These are phyloP conservation scores for Nomada fucata DNA, from an alignment of 2,888 invertebrate genomes.

Conservation along the genomic window DNA sequence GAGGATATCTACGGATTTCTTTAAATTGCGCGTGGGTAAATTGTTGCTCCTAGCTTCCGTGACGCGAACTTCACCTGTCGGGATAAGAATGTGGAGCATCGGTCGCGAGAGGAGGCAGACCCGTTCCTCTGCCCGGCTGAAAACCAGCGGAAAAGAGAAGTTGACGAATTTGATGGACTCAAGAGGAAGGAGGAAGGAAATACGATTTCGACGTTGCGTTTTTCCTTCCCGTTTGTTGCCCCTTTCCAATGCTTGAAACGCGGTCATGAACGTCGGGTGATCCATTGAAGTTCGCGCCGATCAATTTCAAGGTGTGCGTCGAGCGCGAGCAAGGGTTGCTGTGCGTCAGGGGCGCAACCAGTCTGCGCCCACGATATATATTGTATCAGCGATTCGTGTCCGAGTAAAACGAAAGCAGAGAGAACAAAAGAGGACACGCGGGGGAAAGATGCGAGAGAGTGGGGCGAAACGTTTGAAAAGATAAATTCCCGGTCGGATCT, in stretches of 20 bases:
- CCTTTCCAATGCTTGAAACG: background rate
- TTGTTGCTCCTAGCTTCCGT: slow-evolving; percentile 1
- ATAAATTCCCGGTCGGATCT: slow-evolving; percentile 47
- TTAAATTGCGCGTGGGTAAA: background rate
- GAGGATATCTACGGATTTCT: no score
- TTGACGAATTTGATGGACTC: background rate
- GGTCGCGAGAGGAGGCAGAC: slow-evolving; percentile 51
- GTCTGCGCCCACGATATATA: slow-evolving; percentile 22
- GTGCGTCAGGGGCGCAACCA: slow-evolving; percentile 35
- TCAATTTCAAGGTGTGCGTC: slow-evolving; percentile 38
- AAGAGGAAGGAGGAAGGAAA: background rate
- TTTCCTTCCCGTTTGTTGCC: background rate
- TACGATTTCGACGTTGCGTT: background rate
- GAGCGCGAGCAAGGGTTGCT: slow-evolving; percentile 18
- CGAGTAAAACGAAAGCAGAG: slow-evolving; percentile 13
- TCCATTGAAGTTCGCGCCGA: slow-evolving; percentile 54
- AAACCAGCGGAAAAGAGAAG: background rate
- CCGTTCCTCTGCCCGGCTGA: slow-evolving; percentile 32
- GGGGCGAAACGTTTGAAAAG: slow-evolving; percentile 38
- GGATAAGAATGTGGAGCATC: slow-evolving; percentile 64
- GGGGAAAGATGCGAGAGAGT: slow-evolving; percentile 17
- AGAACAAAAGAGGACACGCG: slow-evolving; percentile 11
- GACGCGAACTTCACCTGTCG: slow-evolving; percentile 61
- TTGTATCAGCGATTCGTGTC: background rate
- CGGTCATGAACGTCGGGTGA: slow-evolving; percentile 1